Percentiles rank a stretch among this genome's conserved stretches.
phyloP scores from a whole-genome alignment of 2,113 vertebrate genomes.

The Odontophorus gujanensis region DNA sequence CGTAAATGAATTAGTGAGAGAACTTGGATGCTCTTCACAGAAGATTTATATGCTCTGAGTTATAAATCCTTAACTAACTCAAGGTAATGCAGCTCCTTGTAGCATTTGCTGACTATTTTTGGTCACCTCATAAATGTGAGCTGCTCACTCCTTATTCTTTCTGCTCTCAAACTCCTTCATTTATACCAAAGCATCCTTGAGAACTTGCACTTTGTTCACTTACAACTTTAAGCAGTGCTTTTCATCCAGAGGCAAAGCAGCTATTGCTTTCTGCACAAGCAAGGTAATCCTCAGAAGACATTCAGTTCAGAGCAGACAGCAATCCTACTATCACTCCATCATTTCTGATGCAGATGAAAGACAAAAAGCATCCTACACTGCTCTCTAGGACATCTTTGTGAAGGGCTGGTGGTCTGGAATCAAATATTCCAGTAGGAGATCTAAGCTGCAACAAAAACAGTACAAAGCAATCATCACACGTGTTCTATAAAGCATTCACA shows the following conservation, averaged over 20 bases:
- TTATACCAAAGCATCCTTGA: background rate
- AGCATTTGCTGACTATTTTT: background rate
- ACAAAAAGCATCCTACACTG: background rate
- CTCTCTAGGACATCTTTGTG: background rate
- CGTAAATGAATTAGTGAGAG: background rate
- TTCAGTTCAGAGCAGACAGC: background rate
- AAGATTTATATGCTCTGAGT: rapidly evolving
- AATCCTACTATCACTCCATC: background rate
- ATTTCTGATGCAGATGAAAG: background rate
- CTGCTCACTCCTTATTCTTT: background rate
- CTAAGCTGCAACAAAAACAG: background rate
- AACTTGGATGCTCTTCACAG: background rate
- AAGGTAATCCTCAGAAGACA: background rate
- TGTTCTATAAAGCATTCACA: background rate
- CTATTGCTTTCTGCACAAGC: background rate
- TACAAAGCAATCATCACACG: background rate
- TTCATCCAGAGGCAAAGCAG: background rate
- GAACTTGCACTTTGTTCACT: background rate
- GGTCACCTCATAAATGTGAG: background rate
- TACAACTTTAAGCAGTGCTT: background rate
- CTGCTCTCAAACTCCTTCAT: background rate
- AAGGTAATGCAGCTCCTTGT: background rate
- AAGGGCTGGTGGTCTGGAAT: background rate
- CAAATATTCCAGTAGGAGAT: background rate
- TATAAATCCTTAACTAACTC: background rate